Percentiles rank a stretch among this genome's conserved stretches.
phyloP scores from a whole-genome alignment of 2,113 vertebrate species.

The Psittacus erithacus region DNA sequence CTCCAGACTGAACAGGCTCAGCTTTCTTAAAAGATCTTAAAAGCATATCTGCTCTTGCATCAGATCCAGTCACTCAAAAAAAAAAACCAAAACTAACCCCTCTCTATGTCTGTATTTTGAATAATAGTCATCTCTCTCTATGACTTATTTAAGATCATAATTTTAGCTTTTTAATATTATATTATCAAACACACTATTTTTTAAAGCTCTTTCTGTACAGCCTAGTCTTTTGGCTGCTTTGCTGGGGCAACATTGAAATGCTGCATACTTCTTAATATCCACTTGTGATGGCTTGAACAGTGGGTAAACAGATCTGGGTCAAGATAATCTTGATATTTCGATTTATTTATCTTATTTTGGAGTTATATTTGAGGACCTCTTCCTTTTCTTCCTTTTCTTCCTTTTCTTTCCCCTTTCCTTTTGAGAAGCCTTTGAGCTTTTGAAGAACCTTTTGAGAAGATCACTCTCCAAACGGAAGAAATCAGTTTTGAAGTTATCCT shows the following conservation, averaged over 20 bases:
- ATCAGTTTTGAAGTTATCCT: background rate
- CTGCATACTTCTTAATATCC: background rate
- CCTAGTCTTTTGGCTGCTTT: background rate
- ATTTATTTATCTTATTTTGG: background rate
- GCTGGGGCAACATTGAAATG: background rate
- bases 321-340: background rate
- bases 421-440: background rate
- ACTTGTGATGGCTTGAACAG: background rate
- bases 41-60: background rate
- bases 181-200: background rate
- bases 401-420: background rate
- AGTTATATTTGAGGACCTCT: background rate
- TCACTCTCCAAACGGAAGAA: background rate
- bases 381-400: background rate
- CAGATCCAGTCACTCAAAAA: background rate
- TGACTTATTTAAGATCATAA: fast-evolving
- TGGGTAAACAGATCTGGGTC: background rate
- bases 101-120: background rate
- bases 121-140: background rate
- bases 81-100: too few relatives aligned
- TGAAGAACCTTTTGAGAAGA: background rate
- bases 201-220: background rate
- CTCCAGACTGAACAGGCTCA: background rate
- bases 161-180: background rate
- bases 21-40: background rate